phyloP scores from a whole-genome alignment of 2,797 vertebrate genomes.

The Phalloptychus januarius region DNA sequence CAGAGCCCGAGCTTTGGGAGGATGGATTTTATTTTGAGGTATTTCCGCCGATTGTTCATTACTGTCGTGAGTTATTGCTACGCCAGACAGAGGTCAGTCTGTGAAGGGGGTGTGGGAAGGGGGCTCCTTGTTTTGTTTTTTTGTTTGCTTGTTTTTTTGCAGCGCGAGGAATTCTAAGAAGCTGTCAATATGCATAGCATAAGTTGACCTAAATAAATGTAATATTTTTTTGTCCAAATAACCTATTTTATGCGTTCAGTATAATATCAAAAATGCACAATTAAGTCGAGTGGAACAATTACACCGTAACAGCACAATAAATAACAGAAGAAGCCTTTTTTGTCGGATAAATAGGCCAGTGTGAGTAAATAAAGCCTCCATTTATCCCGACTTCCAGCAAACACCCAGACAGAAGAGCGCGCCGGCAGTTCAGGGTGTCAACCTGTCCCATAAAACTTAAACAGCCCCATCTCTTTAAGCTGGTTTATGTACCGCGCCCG shows the following conservation, averaged over 20 bases:
- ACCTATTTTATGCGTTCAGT: slow-evolving; percentile 8
- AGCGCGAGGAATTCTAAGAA: slow-evolving; percentile 33
- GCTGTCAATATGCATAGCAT: slow-evolving; percentile 16
- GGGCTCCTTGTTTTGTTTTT: neutral
- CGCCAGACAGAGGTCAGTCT: slow-evolving; percentile 90
- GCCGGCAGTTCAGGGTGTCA: slow-evolving; percentile 32
- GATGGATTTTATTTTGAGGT: slow-evolving; percentile 99
- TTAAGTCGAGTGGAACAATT: slow-evolving; percentile 1
- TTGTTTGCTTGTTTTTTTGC: slow-evolving; percentile 26
- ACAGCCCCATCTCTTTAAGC: slow-evolving; percentile 45
- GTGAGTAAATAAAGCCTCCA: slow-evolving; percentile 58
- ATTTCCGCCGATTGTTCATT: slow-evolving; percentile 99
- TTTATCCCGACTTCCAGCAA: slow-evolving; percentile 38
- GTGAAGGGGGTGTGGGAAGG: slow-evolving; percentile 34
- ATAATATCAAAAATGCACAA: slow-evolving; percentile 9
- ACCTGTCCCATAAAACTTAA: slow-evolving; percentile 55
- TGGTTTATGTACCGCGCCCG: slow-evolving; percentile 28
- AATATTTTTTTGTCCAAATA: neutral
- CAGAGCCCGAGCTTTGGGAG: slow-evolving; percentile 83
- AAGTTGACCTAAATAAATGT: neutral
- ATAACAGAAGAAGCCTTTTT: neutral
- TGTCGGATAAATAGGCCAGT: slow-evolving; percentile 33
- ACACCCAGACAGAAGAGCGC: slow-evolving; percentile 36
- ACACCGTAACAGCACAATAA: neutral
- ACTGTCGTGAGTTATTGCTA: slow-evolving; percentile 93